phyloP scores from a whole-genome alignment of 1,140 invertebrate genomes.

The Cyclargus thomasi region DNA sequence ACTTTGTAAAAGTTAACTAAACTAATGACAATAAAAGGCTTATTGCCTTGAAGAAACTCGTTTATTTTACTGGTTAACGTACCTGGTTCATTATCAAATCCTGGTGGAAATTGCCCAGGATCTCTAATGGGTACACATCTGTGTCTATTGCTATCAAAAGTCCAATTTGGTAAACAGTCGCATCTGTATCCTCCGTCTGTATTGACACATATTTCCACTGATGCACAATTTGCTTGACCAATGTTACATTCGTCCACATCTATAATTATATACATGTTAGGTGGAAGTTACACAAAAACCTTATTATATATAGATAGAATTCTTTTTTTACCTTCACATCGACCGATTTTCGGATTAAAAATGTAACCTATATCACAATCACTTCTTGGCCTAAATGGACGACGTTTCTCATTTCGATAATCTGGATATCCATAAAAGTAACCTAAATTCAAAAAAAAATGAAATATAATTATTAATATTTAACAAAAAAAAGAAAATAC shows the following conservation, averaged over 20 bases:
- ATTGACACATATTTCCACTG: conserved; percentile 80
- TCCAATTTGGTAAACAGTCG: conserved; percentile 83
- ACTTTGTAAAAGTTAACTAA: not conserved
- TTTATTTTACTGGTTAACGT: not conserved
- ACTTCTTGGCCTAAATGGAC: conserved; percentile 46
- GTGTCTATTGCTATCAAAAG: conserved; percentile 72
- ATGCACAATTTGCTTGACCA: conserved; percentile 78
- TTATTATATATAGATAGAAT: too few species aligned
- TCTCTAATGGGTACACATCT: conserved; percentile 43
- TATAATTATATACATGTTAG: conserved; percentile 43
- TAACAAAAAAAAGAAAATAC: too few species aligned
- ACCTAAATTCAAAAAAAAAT: conserved; percentile 28
- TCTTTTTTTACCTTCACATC: conserved; percentile 68
- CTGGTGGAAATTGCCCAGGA: conserved; percentile 40
- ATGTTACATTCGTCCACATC: conserved; percentile 88
- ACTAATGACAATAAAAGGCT: too few species aligned
- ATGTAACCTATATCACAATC: conserved; percentile 60
- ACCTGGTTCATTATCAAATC: conserved; percentile 55
- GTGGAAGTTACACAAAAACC: too few species aligned
- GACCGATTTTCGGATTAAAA: conserved; percentile 46
- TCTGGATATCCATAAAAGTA: conserved; percentile 48
- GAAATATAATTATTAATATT: too few species aligned
- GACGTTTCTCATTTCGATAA: conserved; percentile 28
- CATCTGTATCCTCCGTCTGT: conserved; percentile 82
- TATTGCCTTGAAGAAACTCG: not conserved